Conservation (phyloP, 2,888 invertebrate genomes). For the Mesochorus sp. region DNA sequence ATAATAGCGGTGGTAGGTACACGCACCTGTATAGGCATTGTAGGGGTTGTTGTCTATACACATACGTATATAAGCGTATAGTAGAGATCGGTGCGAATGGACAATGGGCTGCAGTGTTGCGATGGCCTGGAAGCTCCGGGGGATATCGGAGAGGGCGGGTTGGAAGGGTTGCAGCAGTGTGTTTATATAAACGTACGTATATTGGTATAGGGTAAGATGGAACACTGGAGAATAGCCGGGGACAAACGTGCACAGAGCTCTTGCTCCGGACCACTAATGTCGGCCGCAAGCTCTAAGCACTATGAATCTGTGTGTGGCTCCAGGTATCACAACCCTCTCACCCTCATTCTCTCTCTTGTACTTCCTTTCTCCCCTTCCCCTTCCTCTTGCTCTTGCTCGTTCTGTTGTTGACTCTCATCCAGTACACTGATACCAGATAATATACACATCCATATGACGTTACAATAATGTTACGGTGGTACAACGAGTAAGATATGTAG, state of each 20-base stretch:
- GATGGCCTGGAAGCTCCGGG: not conserved
- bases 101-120: not conserved
- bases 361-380: not conserved
- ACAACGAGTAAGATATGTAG: conserved; percentile 49
- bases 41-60: not conserved
- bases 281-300: conserved; percentile 60
- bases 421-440: conserved; percentile 25
- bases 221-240: conserved; percentile 36
- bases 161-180: not conserved
- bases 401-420: conserved; percentile 11
- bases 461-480: conserved; percentile 28
- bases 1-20: conserved; percentile 51
- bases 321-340: conserved; percentile 34
- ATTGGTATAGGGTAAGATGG: conserved; percentile 4
- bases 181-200: not conserved
- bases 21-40: conserved; percentile 27
- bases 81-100: conserved; percentile 36
- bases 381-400: not conserved
- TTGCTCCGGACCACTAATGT: conserved; percentile 55
- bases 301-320: conserved; percentile 53
- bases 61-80: conserved; percentile 35
- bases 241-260: conserved; percentile 41
- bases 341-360: not conserved
- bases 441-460: not conserved
- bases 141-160: conserved; percentile 8